Base-by-base conservation (phyloP, 1,140 invertebrate genomes). In the Apis cerana region DNA sequence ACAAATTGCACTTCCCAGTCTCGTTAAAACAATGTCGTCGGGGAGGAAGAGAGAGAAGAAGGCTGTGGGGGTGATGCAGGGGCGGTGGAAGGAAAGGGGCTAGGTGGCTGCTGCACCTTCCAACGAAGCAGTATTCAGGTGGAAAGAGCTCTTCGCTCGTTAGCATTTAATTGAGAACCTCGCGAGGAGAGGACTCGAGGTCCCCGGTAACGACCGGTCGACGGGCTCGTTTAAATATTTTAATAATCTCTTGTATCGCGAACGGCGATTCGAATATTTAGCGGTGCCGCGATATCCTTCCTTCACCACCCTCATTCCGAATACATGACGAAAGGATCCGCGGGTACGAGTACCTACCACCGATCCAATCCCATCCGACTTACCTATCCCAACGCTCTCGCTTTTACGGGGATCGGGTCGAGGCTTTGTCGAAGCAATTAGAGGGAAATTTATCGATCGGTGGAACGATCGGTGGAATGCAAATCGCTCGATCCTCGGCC, bases 141-240 rank as follows among this genome's bases (percentile, higher is more conserved):
- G 87, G 89, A 90, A 90, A 89, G 89, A 91, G 89, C 90, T 91
- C 89, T 89, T 91, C 88, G 89, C 90, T 91, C 88, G 90, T 91
- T 91, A 91, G 90, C 89, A 91, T 91, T 91, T 91, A 91, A 91
- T 91, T 91, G 90, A 91, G 90, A 90, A 90, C 83, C 88, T 90
- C 75, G 86, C 86, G 87, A 84, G 80, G 70, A 50, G 61, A 59
- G 79, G 69, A 69, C 85, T 82, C 69, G 67, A 48, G 33, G 68
- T 59, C 56, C 33, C 59, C 78, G 52, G 74, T 87, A 91, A 89
- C 90, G 88, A 91, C 88, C 85, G 81, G 87, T 86, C 83, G 84
- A 84, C 89, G 86, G 85, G 85, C 88, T 91, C 88, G 89, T 91
- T 91, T 90, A 91, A 91, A 91, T 89, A 91, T 91, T 91, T 91